Evolutionary conservation across 2,888 invertebrate species (phyloP).

Genomic region (Limnephilus auricula): DNA sequence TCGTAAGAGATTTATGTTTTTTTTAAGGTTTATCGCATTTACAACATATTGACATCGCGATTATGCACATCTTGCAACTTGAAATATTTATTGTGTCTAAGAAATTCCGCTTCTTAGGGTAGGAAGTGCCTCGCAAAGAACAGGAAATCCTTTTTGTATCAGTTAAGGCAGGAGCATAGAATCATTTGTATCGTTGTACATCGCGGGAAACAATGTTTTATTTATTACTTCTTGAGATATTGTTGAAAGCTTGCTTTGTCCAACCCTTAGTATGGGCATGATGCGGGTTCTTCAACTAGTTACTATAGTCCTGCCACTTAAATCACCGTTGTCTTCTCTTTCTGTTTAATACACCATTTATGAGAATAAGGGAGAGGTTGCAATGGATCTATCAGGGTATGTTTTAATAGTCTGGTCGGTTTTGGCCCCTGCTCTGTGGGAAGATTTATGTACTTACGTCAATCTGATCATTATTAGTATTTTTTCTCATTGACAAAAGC

Average conservation of each 20-base stretch:
- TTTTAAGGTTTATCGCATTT: background rate
- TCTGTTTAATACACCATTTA: background rate
- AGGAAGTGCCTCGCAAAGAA: background rate
- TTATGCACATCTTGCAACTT: background rate
- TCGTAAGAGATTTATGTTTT: too few species aligned
- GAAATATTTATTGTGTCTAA: background rate
- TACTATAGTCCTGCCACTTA: background rate
- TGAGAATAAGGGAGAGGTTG: background rate
- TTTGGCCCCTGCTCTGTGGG: conserved; percentile 41
- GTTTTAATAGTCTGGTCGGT: conserved; percentile 13
- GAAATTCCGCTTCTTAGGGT: conserved; percentile 7
- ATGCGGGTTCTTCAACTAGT: conserved; percentile 54
- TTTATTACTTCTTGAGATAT: conserved; percentile 56
- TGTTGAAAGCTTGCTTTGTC: conserved; percentile 39
- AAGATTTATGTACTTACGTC: conserved; percentile 47
- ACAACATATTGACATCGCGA: background rate
- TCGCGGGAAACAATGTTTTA: conserved; percentile 33
- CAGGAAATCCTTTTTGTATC: background rate
- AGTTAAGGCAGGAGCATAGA: background rate
- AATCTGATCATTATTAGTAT: conserved; percentile 52
- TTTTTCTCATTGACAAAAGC: conserved; percentile 43
- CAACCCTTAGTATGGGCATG: conserved; percentile 2
- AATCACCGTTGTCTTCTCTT: background rate
- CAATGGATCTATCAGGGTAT: background rate
- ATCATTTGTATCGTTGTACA: background rate